Base-by-base conservation (phyloP, 1,140 invertebrate genomes). In the Nymphalis io region DNA sequence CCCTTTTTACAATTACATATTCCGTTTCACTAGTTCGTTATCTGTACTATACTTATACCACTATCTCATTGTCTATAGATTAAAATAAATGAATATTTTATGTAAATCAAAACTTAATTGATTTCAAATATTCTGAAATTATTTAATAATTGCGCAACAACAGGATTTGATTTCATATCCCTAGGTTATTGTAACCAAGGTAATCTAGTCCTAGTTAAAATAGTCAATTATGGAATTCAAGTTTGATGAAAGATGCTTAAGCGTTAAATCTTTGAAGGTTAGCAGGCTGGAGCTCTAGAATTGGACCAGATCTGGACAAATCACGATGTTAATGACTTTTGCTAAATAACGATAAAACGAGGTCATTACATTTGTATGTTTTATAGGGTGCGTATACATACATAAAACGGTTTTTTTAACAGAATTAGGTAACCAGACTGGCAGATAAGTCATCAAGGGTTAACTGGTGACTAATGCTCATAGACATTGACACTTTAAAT, bases 201-300 rank as follows among this genome's bases (percentile, higher is more conserved):
- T 10, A 10, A 51, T 21, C 46, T 18, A 51, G 46, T 51, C 18
- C 46, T 51, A 51, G 16, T 51, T 51, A 42, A 51, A 18, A 18
- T 33, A 8, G 46, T 11, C 20, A 51, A 51, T 51, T 51, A 51
- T 21, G 51, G 20, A 55, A 27, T 27, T 55, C 21, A 55, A 55
- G 18, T 21, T 55, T 11, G 48, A 15, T 27, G 23, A 23, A 55
- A 55, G 51, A 55, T 55, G 51, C 15, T 23, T 55, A 55, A 2
- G 6, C 21, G 13, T 55, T 6, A n/a, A n/a, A 15, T 55, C 13
- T 23, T 0, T 55, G 42, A 61, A 61, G 21, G 60, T 48, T 20
- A 33, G 21, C 15, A 44, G 11, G n/a, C 61, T 63, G 53, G 61
- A 63, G 53, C 6, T 55, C 61, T 51, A 51, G 44, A 63, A 27